phyloP scores from a whole-genome alignment of 2,797 vertebrate genomes.

The Trachops cirrhosus region DNA sequence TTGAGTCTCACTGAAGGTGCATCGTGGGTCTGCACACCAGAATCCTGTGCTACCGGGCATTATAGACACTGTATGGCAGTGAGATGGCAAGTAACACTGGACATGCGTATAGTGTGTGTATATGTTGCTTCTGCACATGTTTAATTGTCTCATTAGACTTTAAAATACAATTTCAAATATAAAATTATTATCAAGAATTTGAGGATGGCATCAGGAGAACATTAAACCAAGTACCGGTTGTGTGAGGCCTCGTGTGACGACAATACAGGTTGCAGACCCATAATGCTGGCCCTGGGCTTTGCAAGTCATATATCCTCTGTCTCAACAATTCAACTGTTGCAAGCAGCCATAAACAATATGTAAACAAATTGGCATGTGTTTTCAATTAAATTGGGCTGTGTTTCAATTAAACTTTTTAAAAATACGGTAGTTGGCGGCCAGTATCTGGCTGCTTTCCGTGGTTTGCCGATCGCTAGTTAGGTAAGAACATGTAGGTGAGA shows the following conservation, averaged over 20 bases:
- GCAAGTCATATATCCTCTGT: not conserved
- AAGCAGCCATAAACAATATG: not conserved
- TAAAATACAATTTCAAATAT: not conserved
- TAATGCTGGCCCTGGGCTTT: not conserved
- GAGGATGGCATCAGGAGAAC: not conserved
- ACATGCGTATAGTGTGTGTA: not conserved
- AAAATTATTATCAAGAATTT: not conserved
- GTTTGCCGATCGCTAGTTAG: not conserved
- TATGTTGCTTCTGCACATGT: not conserved
- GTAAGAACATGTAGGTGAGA: not conserved
- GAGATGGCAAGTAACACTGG: not conserved
- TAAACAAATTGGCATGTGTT: not conserved
- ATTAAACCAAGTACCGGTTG: not conserved
- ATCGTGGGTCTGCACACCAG: accelerated
- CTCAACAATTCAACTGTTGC: not conserved
- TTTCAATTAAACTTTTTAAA: constrained; percentile 2
- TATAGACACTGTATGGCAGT: not conserved
- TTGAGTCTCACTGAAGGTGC: not conserved
- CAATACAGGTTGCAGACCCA: no score
- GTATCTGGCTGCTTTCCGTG: not conserved
- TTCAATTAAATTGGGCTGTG: no score
- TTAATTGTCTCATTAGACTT: not conserved
- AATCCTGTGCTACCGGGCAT: not conserved
- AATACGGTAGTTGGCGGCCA: not conserved
- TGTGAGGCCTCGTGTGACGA: not conserved